Percentiles rank a stretch among this genome's conserved stretches.
These are phyloP conservation scores for Euproctis similis DNA, from an alignment of 2,888 invertebrate species.

Conservation along the genomic window DNA sequence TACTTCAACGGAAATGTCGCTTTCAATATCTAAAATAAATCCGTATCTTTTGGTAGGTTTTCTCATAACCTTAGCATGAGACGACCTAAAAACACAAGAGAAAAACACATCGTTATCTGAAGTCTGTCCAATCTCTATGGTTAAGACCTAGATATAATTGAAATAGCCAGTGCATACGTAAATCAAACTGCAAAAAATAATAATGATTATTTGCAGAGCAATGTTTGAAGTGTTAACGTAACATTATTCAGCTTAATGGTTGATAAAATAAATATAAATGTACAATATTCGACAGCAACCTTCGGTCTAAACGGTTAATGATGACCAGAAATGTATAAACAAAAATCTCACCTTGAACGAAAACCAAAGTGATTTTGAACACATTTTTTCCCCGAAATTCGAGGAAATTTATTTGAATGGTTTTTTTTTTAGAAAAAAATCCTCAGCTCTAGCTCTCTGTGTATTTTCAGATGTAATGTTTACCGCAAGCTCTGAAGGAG, in stretches of 20 bases:
- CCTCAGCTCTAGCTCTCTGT: too few relatives aligned
- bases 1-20: too few relatives aligned
- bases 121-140: too few relatives aligned
- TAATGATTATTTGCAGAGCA: too few relatives aligned
- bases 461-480: conserved; percentile 11
- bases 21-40: too few relatives aligned
- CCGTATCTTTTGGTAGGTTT: too few relatives aligned
- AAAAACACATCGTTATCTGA: too few relatives aligned
- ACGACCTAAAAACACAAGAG: too few relatives aligned
- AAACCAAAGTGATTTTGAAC: conserved; percentile 1
- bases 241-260: neutral
- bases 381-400: conserved; percentile 2
- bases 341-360: conserved; percentile 6
- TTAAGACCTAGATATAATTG: too few relatives aligned
- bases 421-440: neutral
- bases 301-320: neutral
- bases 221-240: neutral
- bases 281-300: neutral
- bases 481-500: conserved; percentile 12
- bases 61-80: too few relatives aligned
- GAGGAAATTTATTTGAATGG: conserved; percentile 1
- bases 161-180: too few relatives aligned
- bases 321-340: conserved; percentile 3
- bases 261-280: neutral
- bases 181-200: too few relatives aligned